A percentile compares a stretch with the other conserved stretches of the same genome.
These are phyloP conservation scores for Corella eumyota DNA, from an alignment of 23 tunicate species.

Conservation along the genomic window DNA sequence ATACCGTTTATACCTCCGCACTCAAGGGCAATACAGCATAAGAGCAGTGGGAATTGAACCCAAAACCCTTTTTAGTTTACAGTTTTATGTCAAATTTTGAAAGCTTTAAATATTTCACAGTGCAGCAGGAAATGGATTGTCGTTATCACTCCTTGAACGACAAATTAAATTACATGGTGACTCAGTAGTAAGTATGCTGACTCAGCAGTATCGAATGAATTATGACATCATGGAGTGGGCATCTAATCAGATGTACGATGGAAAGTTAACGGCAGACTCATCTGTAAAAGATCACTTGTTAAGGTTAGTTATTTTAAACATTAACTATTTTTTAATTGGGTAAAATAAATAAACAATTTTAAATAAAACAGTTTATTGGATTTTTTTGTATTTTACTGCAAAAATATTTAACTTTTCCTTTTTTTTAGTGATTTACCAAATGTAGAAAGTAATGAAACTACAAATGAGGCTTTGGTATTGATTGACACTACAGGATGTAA, in stretches of 20 bases:
- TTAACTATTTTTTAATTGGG: too few species aligned
- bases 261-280: slow-evolving; percentile 46
- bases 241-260: slow-evolving; percentile 61
- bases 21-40: too few species aligned
- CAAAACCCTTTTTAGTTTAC: too few species aligned
- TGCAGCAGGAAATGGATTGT: slow-evolving; percentile 55
- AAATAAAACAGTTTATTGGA: not conserved
- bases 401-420: too few species aligned
- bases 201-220: slow-evolving; percentile 90
- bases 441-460: slow-evolving; percentile 31
- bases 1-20: too few species aligned
- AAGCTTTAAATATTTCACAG: slow-evolving; percentile 1
- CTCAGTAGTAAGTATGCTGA: slow-evolving; percentile 43
- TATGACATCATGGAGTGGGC: slow-evolving; percentile 73
- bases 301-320: too few species aligned
- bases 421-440: slow-evolving; percentile 24
- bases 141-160: slow-evolving; percentile 64
- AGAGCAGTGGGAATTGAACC: too few species aligned
- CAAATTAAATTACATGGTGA: slow-evolving; percentile 22
- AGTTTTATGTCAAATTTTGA: not conserved
- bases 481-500: slow-evolving; percentile 85
- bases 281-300: slow-evolving; percentile 59
- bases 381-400: not conserved
- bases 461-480: slow-evolving; percentile 35
- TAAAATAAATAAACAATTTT: not conserved